phyloP scores from a whole-genome alignment of 2,797 vertebrate species.

The Epinephelus coioides region DNA sequence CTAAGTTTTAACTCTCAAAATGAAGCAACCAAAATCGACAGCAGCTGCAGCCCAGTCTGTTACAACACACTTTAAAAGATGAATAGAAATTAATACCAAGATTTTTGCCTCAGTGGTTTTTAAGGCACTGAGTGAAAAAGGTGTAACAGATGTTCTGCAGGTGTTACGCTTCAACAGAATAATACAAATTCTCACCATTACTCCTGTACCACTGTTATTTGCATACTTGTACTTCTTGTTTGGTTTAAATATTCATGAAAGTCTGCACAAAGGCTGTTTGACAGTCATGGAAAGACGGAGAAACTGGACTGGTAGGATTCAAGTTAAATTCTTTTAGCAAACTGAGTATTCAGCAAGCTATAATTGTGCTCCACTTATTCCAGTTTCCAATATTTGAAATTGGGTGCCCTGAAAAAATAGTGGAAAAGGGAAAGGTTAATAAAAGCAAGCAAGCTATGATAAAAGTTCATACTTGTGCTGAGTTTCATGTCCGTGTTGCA shows the following conservation, averaged over 20 bases:
- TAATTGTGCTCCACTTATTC: conserved; percentile 4
- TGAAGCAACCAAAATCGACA: background rate
- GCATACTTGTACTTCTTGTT: background rate
- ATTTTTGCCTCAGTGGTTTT: background rate
- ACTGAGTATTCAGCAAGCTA: background rate
- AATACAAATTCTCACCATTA: background rate
- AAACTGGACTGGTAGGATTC: background rate
- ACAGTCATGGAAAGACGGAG: background rate
- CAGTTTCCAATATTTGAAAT: background rate
- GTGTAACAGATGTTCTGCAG: background rate
- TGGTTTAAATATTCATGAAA: background rate
- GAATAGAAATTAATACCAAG: background rate
- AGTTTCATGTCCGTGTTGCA: conserved; percentile 20
- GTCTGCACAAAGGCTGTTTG: background rate
- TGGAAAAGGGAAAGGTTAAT: background rate
- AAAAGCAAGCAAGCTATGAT: background rate
- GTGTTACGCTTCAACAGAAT: background rate
- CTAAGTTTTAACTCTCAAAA: background rate
- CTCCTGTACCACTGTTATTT: background rate
- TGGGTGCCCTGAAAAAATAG: background rate
- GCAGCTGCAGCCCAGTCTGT: background rate
- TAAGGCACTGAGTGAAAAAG: background rate
- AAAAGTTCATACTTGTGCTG: conserved; percentile 24
- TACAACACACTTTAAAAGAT: background rate
- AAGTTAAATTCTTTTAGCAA: background rate